Percentiles rank a stretch among this genome's conserved stretches.
Conservation (phyloP, 2,888 invertebrate species). For the Keiferia lycopersicella region DNA sequence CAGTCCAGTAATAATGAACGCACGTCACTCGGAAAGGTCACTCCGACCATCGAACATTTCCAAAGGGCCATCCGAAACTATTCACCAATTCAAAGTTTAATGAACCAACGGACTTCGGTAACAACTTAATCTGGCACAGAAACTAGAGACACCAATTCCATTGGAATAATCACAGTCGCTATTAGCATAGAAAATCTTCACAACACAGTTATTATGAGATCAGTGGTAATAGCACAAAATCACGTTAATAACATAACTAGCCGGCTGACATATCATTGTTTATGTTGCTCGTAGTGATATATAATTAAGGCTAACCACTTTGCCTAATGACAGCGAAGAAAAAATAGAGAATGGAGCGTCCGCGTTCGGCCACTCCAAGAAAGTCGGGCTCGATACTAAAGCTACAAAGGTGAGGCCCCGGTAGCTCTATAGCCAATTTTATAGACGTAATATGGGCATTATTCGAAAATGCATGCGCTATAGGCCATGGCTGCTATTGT, state of each 20-base stretch:
- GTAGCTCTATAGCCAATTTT: slow-evolving; percentile 66
- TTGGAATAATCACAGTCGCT: slow-evolving; percentile 33
- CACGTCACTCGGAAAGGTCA: slow-evolving; percentile 44
- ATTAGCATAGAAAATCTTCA: slow-evolving; percentile 25
- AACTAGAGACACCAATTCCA: slow-evolving; percentile 19
- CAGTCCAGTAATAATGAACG: slow-evolving; percentile 39
- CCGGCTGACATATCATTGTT: slow-evolving; percentile 40
- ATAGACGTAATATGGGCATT: slow-evolving; percentile 79
- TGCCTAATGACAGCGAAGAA: slow-evolving; percentile 22
- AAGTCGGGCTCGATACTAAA: slow-evolving; percentile 67
- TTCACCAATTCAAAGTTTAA: slow-evolving; percentile 4
- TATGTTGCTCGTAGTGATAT: slow-evolving; percentile 33
- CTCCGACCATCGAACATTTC: slow-evolving; percentile 10
- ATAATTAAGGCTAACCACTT: slow-evolving; percentile 40
- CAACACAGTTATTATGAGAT: slow-evolving; percentile 37
- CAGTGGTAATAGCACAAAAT: slow-evolving; percentile 38
- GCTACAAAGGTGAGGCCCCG: slow-evolving; percentile 52
- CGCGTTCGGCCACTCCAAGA: slow-evolving; percentile 49
- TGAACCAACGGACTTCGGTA: slow-evolving; percentile 2
- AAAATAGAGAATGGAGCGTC: slow-evolving; percentile 26
- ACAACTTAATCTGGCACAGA: slow-evolving; percentile 5
- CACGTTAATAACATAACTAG: slow-evolving; percentile 40
- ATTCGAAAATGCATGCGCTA: slow-evolving; percentile 78
- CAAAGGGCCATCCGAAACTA: slow-evolving; percentile 17
- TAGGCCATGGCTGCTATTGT: slow-evolving; percentile 66